phyloP scores from a whole-genome alignment of 2,797 vertebrate species.

The Sarcoramphus papa region DNA sequence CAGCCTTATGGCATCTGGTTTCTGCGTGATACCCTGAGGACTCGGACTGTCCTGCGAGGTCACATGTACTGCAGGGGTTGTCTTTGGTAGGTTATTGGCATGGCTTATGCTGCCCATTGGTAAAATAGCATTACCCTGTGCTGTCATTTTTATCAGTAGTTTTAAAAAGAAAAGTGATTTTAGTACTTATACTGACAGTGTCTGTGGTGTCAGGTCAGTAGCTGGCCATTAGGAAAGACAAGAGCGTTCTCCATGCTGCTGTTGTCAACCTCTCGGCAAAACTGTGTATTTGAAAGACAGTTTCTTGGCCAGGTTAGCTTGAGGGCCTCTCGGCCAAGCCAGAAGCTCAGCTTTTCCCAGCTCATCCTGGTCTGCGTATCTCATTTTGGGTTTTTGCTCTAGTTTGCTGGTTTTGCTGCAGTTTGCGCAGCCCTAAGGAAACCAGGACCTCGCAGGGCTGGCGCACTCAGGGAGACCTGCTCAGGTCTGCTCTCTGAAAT shows the following conservation, averaged over 20 bases:
- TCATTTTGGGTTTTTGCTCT: neutral
- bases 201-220: neutral
- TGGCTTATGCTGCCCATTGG: neutral
- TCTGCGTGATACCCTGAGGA: rapidly evolving
- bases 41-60: rapidly evolving
- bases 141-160: neutral
- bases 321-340: neutral
- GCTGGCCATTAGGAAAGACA: neutral
- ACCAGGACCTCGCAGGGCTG: neutral
- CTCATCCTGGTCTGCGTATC: neutral
- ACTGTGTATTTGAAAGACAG: neutral
- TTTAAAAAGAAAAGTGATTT: neutral
- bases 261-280: neutral
- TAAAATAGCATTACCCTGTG: neutral
- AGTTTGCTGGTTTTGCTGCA: neutral
- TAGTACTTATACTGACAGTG: neutral
- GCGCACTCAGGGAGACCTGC: neutral
- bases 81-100: neutral
- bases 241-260: neutral
- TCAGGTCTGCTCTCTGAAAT: neutral
- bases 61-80: neutral
- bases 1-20: rapidly evolving
- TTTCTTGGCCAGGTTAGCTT: neutral
- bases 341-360: neutral
- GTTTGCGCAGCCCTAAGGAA: neutral